phyloP scores from a whole-genome alignment of 1,140 invertebrate species.

The Batillaria attramentaria region DNA sequence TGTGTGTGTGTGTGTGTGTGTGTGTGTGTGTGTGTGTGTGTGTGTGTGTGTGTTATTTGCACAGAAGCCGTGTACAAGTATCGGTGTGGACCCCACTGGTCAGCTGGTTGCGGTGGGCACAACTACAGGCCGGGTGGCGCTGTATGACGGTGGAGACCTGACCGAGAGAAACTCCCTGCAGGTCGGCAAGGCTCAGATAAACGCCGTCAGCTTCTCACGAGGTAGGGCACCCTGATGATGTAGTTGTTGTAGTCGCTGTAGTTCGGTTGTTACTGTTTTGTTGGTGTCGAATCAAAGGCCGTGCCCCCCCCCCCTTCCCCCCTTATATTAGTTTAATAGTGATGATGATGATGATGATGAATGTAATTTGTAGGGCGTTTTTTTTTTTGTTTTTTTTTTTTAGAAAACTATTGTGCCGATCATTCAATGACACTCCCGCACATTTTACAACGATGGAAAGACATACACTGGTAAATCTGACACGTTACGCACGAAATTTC shows the following conservation, averaged over 20 bases:
- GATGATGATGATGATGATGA: no score
- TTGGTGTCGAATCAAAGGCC: not conserved
- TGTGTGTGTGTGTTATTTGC: constrained; percentile 72
- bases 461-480: no score
- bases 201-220: constrained; percentile 84
- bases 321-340: no score
- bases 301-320: not conserved
- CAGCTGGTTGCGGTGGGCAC: constrained; percentile 70
- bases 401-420: no score
- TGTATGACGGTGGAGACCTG: constrained; percentile 87
- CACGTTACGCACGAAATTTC: no score
- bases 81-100: constrained; percentile 73
- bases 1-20: constrained; percentile 2
- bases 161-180: constrained; percentile 85
- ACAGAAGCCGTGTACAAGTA: constrained; percentile 85
- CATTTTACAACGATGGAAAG: no score
- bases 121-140: constrained; percentile 88
- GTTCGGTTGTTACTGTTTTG: not conserved
- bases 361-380: no score
- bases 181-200: constrained; percentile 86
- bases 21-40: constrained; percentile 2
- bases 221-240: constrained; percentile 73
- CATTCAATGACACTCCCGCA: no score
- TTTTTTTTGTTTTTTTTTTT: no score
- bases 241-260: not conserved